Conservation (phyloP, 2,797 vertebrate species). For the Sitta carolinensis region DNA sequence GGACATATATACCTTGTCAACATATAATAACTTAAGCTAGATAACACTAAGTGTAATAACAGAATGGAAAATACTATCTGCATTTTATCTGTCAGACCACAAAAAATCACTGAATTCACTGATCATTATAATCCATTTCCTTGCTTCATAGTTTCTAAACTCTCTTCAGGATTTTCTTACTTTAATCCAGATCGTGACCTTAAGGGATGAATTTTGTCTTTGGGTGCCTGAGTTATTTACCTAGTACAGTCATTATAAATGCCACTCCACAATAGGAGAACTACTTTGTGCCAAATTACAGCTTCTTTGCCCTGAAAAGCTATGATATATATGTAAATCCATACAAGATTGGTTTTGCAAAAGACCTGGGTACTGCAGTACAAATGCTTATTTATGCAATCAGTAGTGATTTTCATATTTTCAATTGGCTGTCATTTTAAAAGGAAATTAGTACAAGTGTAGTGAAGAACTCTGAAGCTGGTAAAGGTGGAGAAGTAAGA, state of each 20-base stretch:
- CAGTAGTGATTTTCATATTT: not conserved
- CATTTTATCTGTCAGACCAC: not conserved
- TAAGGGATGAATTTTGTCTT: conserved; percentile 19
- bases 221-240: conserved; percentile 14
- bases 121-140: conserved; percentile 15
- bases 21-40: not conserved
- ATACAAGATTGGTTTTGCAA: not conserved
- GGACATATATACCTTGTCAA: not conserved
- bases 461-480: not conserved
- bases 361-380: not conserved
- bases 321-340: not conserved
- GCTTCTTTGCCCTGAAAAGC: not conserved
- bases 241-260: not conserved
- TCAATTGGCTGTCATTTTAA: not conserved
- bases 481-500: not conserved
- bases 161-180: not conserved
- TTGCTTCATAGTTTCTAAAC: not conserved
- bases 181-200: not conserved
- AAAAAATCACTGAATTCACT: not conserved
- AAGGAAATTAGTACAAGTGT: not conserved
- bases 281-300: not conserved
- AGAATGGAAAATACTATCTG: not conserved
- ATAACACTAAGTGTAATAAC: not conserved
- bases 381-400: conserved; percentile 1
- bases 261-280: not conserved